Conservation (phyloP, 2,888 invertebrate genomes). For the Coelogynopora nodosa region DNA sequence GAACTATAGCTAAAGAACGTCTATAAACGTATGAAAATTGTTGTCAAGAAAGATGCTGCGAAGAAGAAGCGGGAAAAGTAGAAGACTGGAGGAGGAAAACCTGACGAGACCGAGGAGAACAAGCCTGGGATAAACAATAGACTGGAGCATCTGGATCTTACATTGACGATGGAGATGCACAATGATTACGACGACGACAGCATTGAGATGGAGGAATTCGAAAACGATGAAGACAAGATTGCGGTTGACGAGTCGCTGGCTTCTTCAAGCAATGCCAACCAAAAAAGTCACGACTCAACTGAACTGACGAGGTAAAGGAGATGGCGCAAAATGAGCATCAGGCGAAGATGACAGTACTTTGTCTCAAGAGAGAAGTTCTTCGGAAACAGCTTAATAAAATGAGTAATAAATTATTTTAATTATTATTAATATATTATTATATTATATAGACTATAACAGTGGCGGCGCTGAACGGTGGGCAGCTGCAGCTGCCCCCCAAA, state of each 20-base stretch:
- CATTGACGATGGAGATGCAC: neutral
- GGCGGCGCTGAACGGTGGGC: too few species aligned
- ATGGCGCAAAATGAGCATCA: neutral
- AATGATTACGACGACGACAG: neutral
- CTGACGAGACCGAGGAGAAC: neutral
- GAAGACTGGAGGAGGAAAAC: neutral
- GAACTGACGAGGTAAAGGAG: neutral
- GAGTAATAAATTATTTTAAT: too few species aligned
- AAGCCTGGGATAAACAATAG: neutral
- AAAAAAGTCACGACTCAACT: neutral
- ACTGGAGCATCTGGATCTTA: neutral
- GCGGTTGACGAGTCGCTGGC: too few species aligned
- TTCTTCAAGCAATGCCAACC: neutral
- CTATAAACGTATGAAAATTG: neutral
- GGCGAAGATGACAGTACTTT: neutral
- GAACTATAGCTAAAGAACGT: neutral
- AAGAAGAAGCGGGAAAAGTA: neutral
- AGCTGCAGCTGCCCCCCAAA: too few species aligned
- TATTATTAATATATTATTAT: too few species aligned
- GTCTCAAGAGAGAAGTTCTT: neutral
- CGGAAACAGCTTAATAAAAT: neutral
- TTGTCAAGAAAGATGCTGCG: neutral
- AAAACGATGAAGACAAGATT: neutral
- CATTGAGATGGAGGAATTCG: neutral
- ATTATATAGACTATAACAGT: too few species aligned